Evolutionary conservation across 2,113 vertebrate genomes (phyloP).

Genomic region (Todiramphus saurophagus): DNA sequence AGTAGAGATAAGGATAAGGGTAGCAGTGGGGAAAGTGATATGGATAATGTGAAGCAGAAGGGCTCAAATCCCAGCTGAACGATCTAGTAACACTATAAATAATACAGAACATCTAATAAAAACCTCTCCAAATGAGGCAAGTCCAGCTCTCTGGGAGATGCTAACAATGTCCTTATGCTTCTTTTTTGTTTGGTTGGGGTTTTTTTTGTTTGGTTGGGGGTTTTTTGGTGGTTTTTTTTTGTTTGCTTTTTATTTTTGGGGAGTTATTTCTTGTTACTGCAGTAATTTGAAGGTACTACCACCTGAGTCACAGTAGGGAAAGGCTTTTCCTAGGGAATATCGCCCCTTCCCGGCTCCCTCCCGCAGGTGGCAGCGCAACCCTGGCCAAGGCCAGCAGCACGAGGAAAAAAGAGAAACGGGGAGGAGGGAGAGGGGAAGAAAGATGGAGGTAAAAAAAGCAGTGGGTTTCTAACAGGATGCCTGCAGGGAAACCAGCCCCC

Average conservation of each 20-base stretch:
- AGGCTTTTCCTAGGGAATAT: neutral
- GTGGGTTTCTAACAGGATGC: neutral
- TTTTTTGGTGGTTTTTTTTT: too few species aligned
- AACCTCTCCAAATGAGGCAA: neutral
- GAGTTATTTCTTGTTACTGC: neutral
- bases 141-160: neutral
- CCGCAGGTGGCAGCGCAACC: slow-evolving; percentile 32
- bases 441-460: neutral
- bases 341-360: neutral
- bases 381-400: neutral
- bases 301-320: neutral
- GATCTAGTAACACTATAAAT: neutral
- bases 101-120: neutral
- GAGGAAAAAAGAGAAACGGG: accelerated
- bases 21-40: too few species aligned
- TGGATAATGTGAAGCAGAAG: neutral
- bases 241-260: accelerated
- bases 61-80: neutral
- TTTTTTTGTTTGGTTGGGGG: too few species aligned
- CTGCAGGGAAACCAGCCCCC: neutral
- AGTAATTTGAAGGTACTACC: neutral
- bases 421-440: accelerated
- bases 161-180: accelerated
- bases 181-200: too few species aligned
- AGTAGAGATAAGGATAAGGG: neutral